phyloP scores from a whole-genome alignment of 2,888 invertebrate species.

The Himalopsyche japonica region DNA sequence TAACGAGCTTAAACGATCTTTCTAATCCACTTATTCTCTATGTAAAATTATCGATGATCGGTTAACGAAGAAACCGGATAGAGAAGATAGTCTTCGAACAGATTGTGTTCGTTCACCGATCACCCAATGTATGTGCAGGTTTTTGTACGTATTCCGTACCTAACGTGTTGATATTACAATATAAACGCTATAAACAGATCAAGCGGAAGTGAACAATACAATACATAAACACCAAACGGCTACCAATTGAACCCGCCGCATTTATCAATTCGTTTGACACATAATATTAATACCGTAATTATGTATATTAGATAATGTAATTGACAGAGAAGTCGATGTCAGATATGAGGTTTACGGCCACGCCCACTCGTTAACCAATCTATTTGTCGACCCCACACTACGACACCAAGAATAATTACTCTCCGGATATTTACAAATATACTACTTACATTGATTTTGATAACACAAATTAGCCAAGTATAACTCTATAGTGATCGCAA shows the following conservation, averaged over 20 bases:
- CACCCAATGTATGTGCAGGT: too few species aligned
- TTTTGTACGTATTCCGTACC: too few species aligned
- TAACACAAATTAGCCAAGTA: too few species aligned
- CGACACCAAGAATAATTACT: neutral
- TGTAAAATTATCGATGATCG: too few species aligned
- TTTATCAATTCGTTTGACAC: neutral
- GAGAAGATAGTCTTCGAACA: too few species aligned
- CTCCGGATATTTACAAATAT: neutral
- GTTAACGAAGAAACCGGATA: too few species aligned
- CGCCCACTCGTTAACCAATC: neutral
- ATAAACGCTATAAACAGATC: too few species aligned
- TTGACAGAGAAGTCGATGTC: neutral
- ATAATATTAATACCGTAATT: neutral
- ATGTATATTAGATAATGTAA: slow-evolving; percentile 1
- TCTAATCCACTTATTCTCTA: too few species aligned
- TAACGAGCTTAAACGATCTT: too few species aligned
- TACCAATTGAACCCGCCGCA: neutral
- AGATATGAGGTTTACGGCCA: neutral
- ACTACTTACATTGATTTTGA: neutral
- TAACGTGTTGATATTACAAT: too few species aligned
- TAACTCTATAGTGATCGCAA: too few species aligned
- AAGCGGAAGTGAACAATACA: neutral
- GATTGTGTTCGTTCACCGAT: too few species aligned
- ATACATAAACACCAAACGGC: neutral
- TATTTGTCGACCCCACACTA: neutral